phyloP scores from a whole-genome alignment of 2,888 invertebrate species.

The Priapulus caudatus region DNA sequence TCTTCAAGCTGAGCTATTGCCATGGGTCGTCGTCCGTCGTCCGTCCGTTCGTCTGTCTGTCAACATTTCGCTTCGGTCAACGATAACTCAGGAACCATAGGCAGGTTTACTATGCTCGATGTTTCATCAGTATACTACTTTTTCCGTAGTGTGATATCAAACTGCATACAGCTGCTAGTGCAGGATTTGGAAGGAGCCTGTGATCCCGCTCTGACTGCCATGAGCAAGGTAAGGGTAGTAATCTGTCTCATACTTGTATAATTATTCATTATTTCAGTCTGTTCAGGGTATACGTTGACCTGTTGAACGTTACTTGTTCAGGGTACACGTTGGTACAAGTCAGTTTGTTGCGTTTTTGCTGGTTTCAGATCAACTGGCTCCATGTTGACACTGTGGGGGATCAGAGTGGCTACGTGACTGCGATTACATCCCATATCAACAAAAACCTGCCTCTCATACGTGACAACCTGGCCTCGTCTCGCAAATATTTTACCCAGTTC shows the following conservation, averaged over 20 bases:
- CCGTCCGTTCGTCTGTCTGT: too few relatives aligned
- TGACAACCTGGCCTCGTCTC: slow-evolving; percentile 73
- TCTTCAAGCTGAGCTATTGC: too few relatives aligned
- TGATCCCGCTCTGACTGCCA: slow-evolving; percentile 78
- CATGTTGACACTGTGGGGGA: slow-evolving; percentile 88
- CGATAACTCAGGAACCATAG: too few relatives aligned
- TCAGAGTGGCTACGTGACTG: slow-evolving; percentile 86
- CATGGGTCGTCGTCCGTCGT: too few relatives aligned
- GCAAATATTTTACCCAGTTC: slow-evolving; percentile 96
- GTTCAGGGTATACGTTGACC: slow-evolving; percentile 19
- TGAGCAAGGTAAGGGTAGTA: slow-evolving; percentile 59
- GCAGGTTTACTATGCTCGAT: too few relatives aligned
- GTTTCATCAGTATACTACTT: too few relatives aligned
- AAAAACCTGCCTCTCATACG: slow-evolving; percentile 74
- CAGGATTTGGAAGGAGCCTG: slow-evolving; percentile 88
- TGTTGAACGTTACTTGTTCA: neutral
- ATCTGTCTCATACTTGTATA: slow-evolving; percentile 8
- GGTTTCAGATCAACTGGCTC: slow-evolving; percentile 67
- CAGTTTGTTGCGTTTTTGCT: too few relatives aligned
- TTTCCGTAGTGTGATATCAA: slow-evolving; percentile 44
- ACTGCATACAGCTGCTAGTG: slow-evolving; percentile 77
- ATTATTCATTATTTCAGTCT: neutral
- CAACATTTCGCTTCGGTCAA: too few relatives aligned
- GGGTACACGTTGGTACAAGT: too few relatives aligned
- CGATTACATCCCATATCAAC: slow-evolving; percentile 71